Evolutionary conservation across 92 coral and sea anemone species (phyloP).

Genomic region (Bergia sp.): DNA sequence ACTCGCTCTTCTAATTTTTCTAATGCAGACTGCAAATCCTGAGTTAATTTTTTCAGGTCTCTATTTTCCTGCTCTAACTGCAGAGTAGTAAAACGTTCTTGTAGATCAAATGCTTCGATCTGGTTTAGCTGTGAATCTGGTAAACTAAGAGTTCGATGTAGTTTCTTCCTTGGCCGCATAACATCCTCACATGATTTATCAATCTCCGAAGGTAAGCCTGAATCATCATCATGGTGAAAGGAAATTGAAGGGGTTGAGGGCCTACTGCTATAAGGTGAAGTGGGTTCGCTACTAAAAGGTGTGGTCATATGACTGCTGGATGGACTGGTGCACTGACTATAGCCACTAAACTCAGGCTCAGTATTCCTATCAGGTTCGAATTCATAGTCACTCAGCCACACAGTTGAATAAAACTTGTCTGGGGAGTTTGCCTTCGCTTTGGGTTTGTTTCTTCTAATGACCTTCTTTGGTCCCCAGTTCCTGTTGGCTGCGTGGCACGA

Average conservation of each 20-base stretch:
- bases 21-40: constrained; percentile 87
- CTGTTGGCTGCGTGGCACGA: constrained; percentile 73
- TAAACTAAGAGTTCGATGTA: constrained; percentile 90
- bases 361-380: constrained; percentile 91
- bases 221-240: constrained; percentile 83
- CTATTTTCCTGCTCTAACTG: constrained; percentile 97
- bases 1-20: constrained; percentile 93
- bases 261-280: constrained; percentile 85
- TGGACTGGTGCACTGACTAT: constrained; percentile 80
- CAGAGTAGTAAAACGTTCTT: constrained; percentile 88
- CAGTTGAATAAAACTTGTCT: constrained; percentile 99
- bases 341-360: constrained; percentile 76
- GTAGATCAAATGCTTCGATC: constrained; percentile 80
- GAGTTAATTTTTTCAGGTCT: constrained; percentile 84
- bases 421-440: constrained; percentile 74
- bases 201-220: constrained; percentile 90
- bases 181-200: constrained; percentile 82
- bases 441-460: constrained; percentile 83
- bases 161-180: constrained; percentile 78
- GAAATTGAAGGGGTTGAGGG: constrained; percentile 85
- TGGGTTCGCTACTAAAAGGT: constrained; percentile 88
- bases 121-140: constrained; percentile 93
- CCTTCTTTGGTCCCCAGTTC: constrained; percentile 83
- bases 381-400: constrained; percentile 99
- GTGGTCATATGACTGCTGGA: constrained; percentile 87